Evolutionary conservation across 2,888 invertebrate species (phyloP), one percentile per base, ranked within the genome.

Genomic region (Helobdella robusta): DNA sequence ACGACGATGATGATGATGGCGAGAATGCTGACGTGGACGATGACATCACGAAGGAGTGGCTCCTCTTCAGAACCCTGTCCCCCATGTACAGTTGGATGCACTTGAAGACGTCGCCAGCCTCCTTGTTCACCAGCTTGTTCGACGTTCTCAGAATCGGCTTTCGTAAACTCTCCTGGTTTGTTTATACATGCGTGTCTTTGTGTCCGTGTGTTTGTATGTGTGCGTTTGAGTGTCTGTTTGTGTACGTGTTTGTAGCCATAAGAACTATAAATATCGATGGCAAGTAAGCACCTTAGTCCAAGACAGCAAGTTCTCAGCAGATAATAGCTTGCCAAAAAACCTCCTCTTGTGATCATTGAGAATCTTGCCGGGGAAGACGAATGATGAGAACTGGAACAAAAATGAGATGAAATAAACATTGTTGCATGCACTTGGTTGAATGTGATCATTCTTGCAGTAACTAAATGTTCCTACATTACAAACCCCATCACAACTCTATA

Each of bases 201-300:
- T n/a, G n/a, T n/a, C n/a, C n/a, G n/a, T n/a, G n/a, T n/a, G n/a
- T n/a, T n/a, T n/a, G n/a, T n/a, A n/a, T n/a, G n/a, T n/a, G n/a
- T n/a, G n/a, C n/a, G n/a, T n/a, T n/a, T n/a, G n/a, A n/a, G n/a
- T n/a, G n/a, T n/a, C n/a, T n/a, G n/a, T n/a, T n/a, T 44, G n/a
- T 44, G 44, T 15, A 15, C 15, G 44, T 15, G 15, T 44, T 15
- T n/a, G 15, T 44, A n/a, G n/a, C n/a, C n/a, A n/a, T n/a, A n/a
- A n/a, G n/a, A n/a, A n/a, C n/a, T n/a, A n/a, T n/a, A n/a, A n/a
- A n/a, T n/a, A n/a, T n/a, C n/a, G n/a, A n/a, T n/a, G n/a, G n/a
- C n/a, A n/a, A n/a, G n/a, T n/a, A n/a, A n/a, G n/a, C n/a, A n/a
- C 64, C 64, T 64, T 64, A 44, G 40, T 64, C 64, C 64, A 64